A percentile compares a stretch with the other conserved stretches of the same genome.
Conservation (phyloP, 2,797 vertebrate genomes). For the Pitangus sulphuratus region DNA sequence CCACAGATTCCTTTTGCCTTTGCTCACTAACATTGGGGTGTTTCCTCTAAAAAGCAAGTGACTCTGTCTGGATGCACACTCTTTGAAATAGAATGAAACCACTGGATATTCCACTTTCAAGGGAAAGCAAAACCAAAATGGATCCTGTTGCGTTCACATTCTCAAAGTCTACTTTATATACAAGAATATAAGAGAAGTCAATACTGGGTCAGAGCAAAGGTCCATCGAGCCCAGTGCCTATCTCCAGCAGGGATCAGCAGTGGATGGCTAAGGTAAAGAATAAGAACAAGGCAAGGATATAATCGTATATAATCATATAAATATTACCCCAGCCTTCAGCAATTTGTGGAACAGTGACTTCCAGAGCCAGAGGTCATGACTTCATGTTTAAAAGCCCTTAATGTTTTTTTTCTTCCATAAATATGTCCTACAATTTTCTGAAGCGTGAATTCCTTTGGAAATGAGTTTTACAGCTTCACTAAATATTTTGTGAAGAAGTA, state of each 20-base stretch:
- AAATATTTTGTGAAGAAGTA: background rate
- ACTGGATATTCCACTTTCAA: background rate
- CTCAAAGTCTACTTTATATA: background rate
- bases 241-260: background rate
- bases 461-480: background rate
- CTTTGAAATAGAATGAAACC: background rate
- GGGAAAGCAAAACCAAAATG: background rate
- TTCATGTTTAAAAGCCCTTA: background rate
- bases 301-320: background rate
- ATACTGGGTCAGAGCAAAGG: background rate
- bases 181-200: background rate
- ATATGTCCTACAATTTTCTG: background rate
- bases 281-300: background rate
- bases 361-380: background rate
- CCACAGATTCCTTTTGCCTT: background rate
- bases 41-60: background rate
- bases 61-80: background rate
- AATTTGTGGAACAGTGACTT: background rate
- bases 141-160: background rate
- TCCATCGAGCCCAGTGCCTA: background rate
- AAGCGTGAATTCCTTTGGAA: background rate
- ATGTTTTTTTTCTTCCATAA: background rate
- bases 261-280: background rate
- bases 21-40: background rate
- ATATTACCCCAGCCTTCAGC: background rate